Evolutionary conservation across 2,797 vertebrate species (phyloP).

Genomic region (Gouania willdenowi): DNA sequence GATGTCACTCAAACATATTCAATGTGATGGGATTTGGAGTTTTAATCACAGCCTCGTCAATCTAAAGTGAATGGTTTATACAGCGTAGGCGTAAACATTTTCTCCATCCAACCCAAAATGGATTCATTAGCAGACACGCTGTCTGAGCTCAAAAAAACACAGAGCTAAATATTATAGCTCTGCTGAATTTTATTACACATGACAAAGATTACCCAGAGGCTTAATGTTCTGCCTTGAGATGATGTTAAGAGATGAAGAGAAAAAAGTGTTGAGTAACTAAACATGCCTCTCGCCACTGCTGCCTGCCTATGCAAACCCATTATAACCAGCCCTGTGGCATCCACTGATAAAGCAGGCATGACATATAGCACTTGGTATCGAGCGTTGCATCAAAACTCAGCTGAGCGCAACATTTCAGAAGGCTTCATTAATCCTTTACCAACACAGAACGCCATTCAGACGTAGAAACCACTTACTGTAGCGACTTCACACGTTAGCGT

Average conservation of each 20-base stretch:
- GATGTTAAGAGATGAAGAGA: not conserved
- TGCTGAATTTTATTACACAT: not conserved
- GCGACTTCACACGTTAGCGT: constrained; percentile 8
- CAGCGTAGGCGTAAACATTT: constrained; percentile 25
- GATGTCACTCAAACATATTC: no score
- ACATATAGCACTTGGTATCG: not conserved
- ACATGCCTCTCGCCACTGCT: not conserved
- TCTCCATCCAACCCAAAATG: constrained; percentile 28
- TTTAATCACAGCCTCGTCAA: constrained; percentile 24
- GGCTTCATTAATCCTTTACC: constrained; percentile 35
- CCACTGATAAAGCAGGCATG: constrained; percentile 5
- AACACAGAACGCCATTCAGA: constrained; percentile 8
- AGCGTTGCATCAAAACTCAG: constrained; percentile 9
- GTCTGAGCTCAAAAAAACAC: constrained; percentile 7
- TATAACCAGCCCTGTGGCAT: constrained; percentile 7
- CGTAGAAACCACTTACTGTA: constrained; percentile 3
- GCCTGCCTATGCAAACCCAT: not conserved
- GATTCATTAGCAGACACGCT: constrained; percentile 21
- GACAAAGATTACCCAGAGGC: not conserved
- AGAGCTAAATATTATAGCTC: constrained; percentile 29
- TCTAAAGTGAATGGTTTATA: no score
- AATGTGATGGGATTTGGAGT: no score
- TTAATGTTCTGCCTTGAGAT: constrained; percentile 17
- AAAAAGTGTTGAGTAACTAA: not conserved
- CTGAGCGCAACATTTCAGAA: constrained; percentile 17